Evolutionary conservation across 2,888 invertebrate species (phyloP), one percentile per base, ranked within the genome.

Genomic region (Cenopis cana): DNA sequence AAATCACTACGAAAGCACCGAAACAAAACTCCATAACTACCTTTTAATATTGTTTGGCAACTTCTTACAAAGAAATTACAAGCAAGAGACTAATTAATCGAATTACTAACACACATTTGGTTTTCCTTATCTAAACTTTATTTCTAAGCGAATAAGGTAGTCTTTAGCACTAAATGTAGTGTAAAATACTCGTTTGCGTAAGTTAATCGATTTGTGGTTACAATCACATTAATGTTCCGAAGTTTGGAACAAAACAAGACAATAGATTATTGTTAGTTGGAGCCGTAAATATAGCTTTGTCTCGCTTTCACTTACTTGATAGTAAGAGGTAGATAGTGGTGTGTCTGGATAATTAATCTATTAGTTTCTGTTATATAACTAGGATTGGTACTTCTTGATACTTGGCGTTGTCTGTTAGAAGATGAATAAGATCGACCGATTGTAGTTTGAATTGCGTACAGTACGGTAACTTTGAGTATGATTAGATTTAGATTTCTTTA

Each of bases 241-340:
- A 69, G 57, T 65, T 69, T 5, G 64, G 57, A 69, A 52, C 64
- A 69, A 59, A 69, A 65, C 65, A 69, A 65, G 52, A 69, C 59
- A 59, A 69, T 65, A 69, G 52, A 65, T 69, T 64, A 69, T 18
- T 11, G 49, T 56, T 46, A 46, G 38, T 41, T 29, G 17, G 38
- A 14, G 2, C 36, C 55, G 50, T 69, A 20, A 55, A 68, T 61
- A 68, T 46, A 29, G 9, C n/a, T 24, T 10, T n/a, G 55, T n/a
- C 29, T 29, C 3, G 14, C 8, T 55, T n/a, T 29, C n/a, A 29
- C 55, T 6, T 55, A 55, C 46, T 29, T 29, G 12, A 29, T 24
- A 24, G 8, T 14, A 29, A 29, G 55, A 20, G 24, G 9, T 29
- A n/a, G 9, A 9, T 14, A 24, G 12, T 11, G 29, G 9, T 8